Base-by-base conservation (phyloP, 2,797 vertebrate species). In the Schizopygopsis pylzovi region DNA sequence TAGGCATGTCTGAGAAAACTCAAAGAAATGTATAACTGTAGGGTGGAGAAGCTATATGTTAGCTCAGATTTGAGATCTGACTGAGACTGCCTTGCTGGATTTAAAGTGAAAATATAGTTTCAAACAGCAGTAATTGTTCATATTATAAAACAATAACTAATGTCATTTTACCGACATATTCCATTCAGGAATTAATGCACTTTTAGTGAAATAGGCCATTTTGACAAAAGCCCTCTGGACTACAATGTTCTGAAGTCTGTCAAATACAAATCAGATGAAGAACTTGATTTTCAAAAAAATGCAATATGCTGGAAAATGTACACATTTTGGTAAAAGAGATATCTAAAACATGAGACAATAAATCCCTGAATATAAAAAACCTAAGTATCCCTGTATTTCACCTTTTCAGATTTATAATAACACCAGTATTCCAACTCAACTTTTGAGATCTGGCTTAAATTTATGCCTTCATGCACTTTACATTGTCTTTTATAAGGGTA, bases 1-100 rank as follows among this genome's bases (percentile, higher is more conserved):
- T 56, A 52, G 77, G 63, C 52, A 63, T 87, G 82, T 76, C 79
- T 65, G 33, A 56, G 75, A 82, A 37, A 72, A 72, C 28, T 80
- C 85, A 52, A 16, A 20, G 59, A 28, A 79, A 61, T 72, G 82
- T 70, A 83, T 77, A 59, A 37, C 54, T 6, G 6, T 43, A 41
- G 56, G 65, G 76, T 73, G 56, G 12, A 28, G 56, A 45, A 61
- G 41, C 25, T 18, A 61, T 3, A n/a, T 12, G 22, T 22, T 47
- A 47, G 15, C 15, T 71, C 15, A 28, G 37, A 59, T 76, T 37
- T 83, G 54, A 75, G 5, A 43, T 75, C 28, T 75, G 70, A 75
- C 20, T 75, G 70, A 75, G 7, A 13, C n/a, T 75, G 54, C 59
- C 18, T 15, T 18, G 47, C 8, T 75, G 41, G 70, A 45, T 82